A percentile compares a stretch with the other conserved stretches of the same genome.
These are phyloP conservation scores for Drosophila bifasciata DNA, from an alignment of 1,140 invertebrate genomes.

Conservation along the genomic window DNA sequence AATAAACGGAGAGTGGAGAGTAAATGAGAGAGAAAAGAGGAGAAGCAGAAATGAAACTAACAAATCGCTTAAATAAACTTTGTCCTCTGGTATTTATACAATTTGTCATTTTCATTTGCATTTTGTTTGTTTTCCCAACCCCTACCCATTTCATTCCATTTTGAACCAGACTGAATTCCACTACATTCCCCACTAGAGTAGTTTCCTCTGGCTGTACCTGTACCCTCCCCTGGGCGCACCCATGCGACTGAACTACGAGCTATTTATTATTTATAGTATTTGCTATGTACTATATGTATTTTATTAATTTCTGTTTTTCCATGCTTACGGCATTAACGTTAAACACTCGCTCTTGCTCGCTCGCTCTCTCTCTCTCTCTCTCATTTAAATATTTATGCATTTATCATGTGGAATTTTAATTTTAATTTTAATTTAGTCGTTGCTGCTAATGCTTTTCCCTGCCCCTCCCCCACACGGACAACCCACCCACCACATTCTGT, in stretches of 20 bases:
- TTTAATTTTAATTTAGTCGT: slow-evolving; percentile 31
- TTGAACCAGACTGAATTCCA: too few species aligned
- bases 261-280: slow-evolving; percentile 74
- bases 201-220: too few species aligned
- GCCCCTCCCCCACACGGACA: too few species aligned
- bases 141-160: too few species aligned
- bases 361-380: too few species aligned
- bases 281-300: slow-evolving; percentile 39
- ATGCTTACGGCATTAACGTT: slow-evolving; percentile 49
- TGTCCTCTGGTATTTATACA: slow-evolving; percentile 63
- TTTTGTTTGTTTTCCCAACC: slow-evolving; percentile 58
- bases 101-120: slow-evolving; percentile 72
- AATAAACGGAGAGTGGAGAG: not conserved
- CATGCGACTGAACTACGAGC: not conserved
- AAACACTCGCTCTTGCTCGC: slow-evolving; percentile 10
- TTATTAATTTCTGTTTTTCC: slow-evolving; percentile 64
- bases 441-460: not conserved
- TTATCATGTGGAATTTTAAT: slow-evolving; percentile 58
- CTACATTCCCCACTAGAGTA: slow-evolving; percentile 11
- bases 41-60: slow-evolving; percentile 49
- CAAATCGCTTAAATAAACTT: slow-evolving; percentile 80
- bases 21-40: not conserved
- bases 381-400: slow-evolving; percentile 69
- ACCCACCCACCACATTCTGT: too few species aligned
- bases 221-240: too few species aligned